These are phyloP conservation scores for Clarias platycephalus DNA, from an alignment of 2,797 vertebrate genomes.

Conservation along the genomic window DNA sequence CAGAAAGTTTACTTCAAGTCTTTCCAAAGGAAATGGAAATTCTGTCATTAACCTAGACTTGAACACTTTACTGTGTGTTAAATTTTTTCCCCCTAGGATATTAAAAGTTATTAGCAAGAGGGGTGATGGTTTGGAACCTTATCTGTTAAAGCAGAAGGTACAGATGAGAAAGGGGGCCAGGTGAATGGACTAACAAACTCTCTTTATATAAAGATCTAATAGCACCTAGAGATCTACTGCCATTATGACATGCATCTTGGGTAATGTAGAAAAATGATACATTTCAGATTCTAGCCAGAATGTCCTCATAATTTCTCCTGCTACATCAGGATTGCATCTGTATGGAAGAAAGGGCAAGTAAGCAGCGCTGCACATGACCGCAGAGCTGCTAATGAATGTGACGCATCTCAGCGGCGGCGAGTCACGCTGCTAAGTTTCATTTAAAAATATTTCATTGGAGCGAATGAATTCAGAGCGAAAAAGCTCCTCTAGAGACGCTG, in stretches of 20 bases:
- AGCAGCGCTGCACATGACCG: slow-evolving; percentile 10
- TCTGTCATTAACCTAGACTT: background rate
- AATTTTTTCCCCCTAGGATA: too few species aligned
- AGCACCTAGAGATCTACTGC: background rate
- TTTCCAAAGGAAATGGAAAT: background rate
- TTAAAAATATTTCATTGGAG: slow-evolving; percentile 31
- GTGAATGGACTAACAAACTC: background rate
- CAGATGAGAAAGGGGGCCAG: background rate
- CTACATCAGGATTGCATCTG: slow-evolving; percentile 3
- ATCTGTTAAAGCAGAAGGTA: background rate
- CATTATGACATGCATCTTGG: background rate
- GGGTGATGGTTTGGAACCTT: background rate
- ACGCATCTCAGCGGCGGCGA: background rate
- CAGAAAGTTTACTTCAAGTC: slow-evolving; percentile 5
- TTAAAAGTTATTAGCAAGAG: background rate
- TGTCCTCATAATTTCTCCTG: slow-evolving; percentile 1
- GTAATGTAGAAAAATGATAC: background rate
- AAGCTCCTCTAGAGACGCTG: background rate
- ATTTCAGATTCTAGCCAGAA: background rate
- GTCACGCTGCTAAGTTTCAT: background rate
- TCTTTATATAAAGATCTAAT: background rate
- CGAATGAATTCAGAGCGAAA: background rate
- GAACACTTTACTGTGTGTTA: background rate
- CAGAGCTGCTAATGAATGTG: slow-evolving; percentile 29
- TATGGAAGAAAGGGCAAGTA: background rate